Conservation (phyloP, 2,888 invertebrate species). For the Cotesia congregata region DNA sequence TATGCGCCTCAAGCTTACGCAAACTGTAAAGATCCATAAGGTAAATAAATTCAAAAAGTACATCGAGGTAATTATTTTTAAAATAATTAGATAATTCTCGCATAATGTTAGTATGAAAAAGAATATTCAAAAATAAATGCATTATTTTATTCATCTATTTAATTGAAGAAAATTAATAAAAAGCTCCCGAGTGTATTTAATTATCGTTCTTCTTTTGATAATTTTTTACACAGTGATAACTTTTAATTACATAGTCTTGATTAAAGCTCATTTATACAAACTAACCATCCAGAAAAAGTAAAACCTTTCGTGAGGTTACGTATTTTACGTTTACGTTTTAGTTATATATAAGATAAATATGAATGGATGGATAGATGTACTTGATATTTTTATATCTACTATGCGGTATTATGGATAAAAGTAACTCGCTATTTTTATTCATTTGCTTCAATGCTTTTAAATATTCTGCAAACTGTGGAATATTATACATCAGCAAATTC, state of each 20-base stretch:
- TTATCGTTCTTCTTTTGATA: not conserved
- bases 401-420: not conserved
- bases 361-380: not conserved
- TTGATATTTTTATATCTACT: not conserved
- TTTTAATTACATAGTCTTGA: not conserved
- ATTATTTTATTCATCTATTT: not conserved
- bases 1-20: no score
- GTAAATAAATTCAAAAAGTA: no score
- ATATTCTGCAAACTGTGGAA: not conserved
- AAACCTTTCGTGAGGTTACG: constrained; percentile 13
- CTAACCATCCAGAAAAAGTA: not conserved
- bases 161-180: not conserved
- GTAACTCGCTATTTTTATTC: not conserved
- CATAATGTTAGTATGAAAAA: not conserved
- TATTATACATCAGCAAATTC: not conserved
- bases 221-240: not conserved
- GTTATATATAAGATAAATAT: not conserved
- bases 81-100: not conserved
- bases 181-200: not conserved
- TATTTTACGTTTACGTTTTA: not conserved
- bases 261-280: not conserved
- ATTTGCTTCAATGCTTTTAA: not conserved
- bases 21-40: no score
- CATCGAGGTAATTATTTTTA: not conserved
- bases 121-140: not conserved